phyloP scores from a whole-genome alignment of 1,140 invertebrate genomes.

The Ceratina calcarata region DNA sequence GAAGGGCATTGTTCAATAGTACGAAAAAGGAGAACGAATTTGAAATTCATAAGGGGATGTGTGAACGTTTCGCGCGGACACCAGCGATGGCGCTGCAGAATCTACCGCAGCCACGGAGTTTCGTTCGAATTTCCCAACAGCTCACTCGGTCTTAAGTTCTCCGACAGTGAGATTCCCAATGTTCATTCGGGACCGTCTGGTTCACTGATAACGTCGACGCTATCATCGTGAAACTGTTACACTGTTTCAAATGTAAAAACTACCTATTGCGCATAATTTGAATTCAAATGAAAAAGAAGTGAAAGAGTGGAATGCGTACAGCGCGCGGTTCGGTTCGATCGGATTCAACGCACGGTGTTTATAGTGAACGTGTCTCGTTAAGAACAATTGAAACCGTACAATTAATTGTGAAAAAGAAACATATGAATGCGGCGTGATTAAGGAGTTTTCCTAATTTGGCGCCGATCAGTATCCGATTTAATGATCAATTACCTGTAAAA shows the following conservation, averaged over 20 bases:
- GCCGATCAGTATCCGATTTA: not conserved
- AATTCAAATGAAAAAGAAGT: not conserved
- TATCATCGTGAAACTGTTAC: not conserved
- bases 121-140: constrained; percentile 37
- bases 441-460: not conserved
- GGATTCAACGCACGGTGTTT: not conserved
- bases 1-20: not conserved
- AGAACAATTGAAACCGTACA: not conserved
- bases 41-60: constrained; percentile 8
- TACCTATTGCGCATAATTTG: too few species aligned
- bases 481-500: not conserved
- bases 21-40: not conserved
- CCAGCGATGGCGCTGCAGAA: constrained; percentile 18
- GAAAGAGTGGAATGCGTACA: not conserved
- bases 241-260: too few species aligned
- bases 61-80: not conserved
- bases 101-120: not conserved
- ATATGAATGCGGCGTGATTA: not conserved
- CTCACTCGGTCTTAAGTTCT: constrained; percentile 35
- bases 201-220: too few species aligned
- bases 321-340: not conserved
- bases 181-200: not conserved
- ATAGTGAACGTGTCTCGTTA: not conserved
- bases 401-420: not conserved
- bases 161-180: not conserved